These are phyloP conservation scores for Pyrrhia umbra DNA, from an alignment of 2,888 invertebrate species.

Conservation along the genomic window DNA sequence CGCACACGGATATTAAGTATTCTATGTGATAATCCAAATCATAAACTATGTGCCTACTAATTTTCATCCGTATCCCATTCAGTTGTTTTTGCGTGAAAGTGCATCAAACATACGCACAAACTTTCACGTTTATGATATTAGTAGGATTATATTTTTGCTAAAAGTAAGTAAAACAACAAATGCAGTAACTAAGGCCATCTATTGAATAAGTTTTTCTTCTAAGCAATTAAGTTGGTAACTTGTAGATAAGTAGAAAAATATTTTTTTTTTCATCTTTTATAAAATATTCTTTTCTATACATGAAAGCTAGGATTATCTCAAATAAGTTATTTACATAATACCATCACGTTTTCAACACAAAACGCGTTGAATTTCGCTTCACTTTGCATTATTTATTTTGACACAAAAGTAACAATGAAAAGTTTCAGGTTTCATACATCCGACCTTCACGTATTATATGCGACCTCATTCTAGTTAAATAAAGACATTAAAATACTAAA, in stretches of 20 bases:
- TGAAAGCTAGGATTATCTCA: conserved; percentile 4
- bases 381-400: conserved; percentile 17
- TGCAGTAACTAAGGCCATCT: too few species aligned
- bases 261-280: not conserved
- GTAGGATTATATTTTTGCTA: too few species aligned
- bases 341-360: conserved; percentile 5
- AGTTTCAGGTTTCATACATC: not conserved
- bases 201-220: too few species aligned
- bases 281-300: conserved; percentile 1
- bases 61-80: too few species aligned
- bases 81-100: too few species aligned
- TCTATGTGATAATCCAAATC: too few species aligned
- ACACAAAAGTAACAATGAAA: conserved; percentile 5
- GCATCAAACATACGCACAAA: too few species aligned
- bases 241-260: not conserved
- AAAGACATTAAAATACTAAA: conserved; percentile 13
- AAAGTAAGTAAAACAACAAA: too few species aligned
- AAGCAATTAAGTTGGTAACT: not conserved
- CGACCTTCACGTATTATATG: conserved; percentile 28
- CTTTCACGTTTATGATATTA: too few species aligned
- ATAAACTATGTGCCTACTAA: too few species aligned
- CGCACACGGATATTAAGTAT: too few species aligned
- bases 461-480: conserved; percentile 12
- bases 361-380: conserved; percentile 12
- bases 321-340: conserved; percentile 24